These are phyloP conservation scores for Colinus virginianus DNA, from an alignment of 2,113 vertebrate genomes.

Conservation along the genomic window DNA sequence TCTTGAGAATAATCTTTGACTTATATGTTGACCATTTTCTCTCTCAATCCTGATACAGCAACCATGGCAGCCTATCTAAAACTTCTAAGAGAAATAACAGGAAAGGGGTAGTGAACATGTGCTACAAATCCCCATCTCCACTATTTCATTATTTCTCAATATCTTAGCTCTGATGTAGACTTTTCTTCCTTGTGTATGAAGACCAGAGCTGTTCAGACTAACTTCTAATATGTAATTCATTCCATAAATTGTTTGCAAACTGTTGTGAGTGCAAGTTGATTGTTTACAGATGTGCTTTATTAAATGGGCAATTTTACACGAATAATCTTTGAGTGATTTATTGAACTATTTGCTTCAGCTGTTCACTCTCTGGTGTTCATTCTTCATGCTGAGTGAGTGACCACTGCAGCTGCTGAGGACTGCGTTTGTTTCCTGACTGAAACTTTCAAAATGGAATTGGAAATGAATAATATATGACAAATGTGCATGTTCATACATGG, in stretches of 20 bases:
- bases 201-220: neutral
- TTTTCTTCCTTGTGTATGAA: neutral
- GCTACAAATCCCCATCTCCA: neutral
- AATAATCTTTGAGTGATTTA: neutral
- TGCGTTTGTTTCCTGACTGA: slow-evolving; percentile 18
- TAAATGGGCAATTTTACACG: neutral
- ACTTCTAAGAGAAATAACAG: neutral
- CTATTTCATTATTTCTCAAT: neutral
- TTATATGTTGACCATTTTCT: neutral
- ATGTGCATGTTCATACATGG: slow-evolving; percentile 14
- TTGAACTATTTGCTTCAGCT: neutral
- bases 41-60: neutral
- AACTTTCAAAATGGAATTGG: slow-evolving; percentile 49
- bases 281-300: neutral
- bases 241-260: neutral
- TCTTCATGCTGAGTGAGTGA: slow-evolving; percentile 13
- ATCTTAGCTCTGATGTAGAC: neutral
- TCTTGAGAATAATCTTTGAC: neutral
- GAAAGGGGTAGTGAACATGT: neutral
- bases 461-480: slow-evolving; percentile 63
- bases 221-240: neutral
- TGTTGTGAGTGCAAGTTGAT: neutral
- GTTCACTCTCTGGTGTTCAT: neutral
- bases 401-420: neutral
- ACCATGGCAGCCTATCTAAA: neutral